Evolutionary conservation across 2,888 invertebrate genomes (phyloP).

Genomic region (Cecidostiba fungosa): DNA sequence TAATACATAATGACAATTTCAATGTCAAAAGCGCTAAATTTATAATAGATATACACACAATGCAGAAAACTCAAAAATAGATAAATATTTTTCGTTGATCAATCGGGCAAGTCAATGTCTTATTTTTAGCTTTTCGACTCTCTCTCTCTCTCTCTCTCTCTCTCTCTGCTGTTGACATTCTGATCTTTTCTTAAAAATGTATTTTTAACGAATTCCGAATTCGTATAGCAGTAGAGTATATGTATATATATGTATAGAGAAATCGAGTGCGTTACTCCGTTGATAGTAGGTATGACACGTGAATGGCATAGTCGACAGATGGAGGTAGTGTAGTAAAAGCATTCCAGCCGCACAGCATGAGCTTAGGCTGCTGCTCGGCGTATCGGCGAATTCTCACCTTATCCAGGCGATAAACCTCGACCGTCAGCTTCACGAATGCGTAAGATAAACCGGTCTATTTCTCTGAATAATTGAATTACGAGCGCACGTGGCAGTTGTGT

Average conservation of each 20-base stretch:
- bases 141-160: not conserved
- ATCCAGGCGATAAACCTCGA: not conserved
- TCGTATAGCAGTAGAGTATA: no score
- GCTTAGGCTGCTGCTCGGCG: not conserved
- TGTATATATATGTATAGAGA: not conserved
- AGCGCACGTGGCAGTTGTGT: not conserved
- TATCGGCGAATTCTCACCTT: not conserved
- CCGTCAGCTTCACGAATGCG: not conserved
- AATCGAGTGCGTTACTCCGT: not conserved
- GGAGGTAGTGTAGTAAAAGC: slow-evolving; percentile 55
- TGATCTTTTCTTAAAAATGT: not conserved
- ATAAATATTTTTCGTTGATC: not conserved
- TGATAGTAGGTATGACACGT: no score
- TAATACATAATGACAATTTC: not conserved
- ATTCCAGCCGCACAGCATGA: slow-evolving; percentile 21
- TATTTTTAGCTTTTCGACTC: not conserved
- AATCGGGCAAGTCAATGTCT: not conserved
- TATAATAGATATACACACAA: not conserved
- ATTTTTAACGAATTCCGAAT: slow-evolving; percentile 28
- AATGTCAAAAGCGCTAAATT: no score
- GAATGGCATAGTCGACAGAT: slow-evolving; percentile 39
- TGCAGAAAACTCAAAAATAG: not conserved
- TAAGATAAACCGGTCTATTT: slow-evolving; percentile 31
- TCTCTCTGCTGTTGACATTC: not conserved
- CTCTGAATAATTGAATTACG: not conserved